These are phyloP conservation scores for Tribolium castaneum DNA, from an alignment of 1,140 invertebrate genomes.

Conservation along the genomic window DNA sequence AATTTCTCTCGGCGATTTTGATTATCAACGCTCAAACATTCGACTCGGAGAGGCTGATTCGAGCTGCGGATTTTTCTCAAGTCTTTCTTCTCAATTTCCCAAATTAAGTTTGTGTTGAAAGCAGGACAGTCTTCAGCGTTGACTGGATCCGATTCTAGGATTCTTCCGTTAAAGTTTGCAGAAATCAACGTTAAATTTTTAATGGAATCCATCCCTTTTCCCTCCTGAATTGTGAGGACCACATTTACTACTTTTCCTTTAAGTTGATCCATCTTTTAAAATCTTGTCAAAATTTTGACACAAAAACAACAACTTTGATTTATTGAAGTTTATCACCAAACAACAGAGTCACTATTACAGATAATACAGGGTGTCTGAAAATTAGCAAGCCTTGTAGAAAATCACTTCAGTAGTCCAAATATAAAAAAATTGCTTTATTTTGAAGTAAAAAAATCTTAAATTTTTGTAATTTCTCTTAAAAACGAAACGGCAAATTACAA, in stretches of 20 bases:
- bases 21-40: slow-evolving; percentile 65
- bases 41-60: slow-evolving; percentile 66
- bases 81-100: slow-evolving; percentile 66
- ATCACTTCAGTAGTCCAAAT: too few species aligned
- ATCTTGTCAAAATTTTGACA: slow-evolving; percentile 31
- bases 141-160: slow-evolving; percentile 65
- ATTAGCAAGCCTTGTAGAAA: too few species aligned
- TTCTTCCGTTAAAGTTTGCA: slow-evolving; percentile 66
- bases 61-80: slow-evolving; percentile 66
- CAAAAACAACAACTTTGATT: neutral
- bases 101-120: slow-evolving; percentile 66
- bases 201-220: slow-evolving; percentile 66
- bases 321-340: neutral
- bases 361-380: too few species aligned
- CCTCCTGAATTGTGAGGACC: slow-evolving; percentile 67
- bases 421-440: too few species aligned
- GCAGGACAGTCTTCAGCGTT: slow-evolving; percentile 62
- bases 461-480: too few species aligned
- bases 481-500: too few species aligned
- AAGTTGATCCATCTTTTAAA: slow-evolving; percentile 64
- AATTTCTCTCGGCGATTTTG: slow-evolving; percentile 64
- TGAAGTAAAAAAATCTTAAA: too few species aligned
- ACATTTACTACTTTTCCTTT: slow-evolving; percentile 64
- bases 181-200: slow-evolving; percentile 63
- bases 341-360: too few species aligned